Percentiles rank a stretch among this genome's conserved stretches.
These are phyloP conservation scores for Margaritifera margaritifera DNA, from an alignment of 2,888 invertebrate genomes.

Conservation along the genomic window DNA sequence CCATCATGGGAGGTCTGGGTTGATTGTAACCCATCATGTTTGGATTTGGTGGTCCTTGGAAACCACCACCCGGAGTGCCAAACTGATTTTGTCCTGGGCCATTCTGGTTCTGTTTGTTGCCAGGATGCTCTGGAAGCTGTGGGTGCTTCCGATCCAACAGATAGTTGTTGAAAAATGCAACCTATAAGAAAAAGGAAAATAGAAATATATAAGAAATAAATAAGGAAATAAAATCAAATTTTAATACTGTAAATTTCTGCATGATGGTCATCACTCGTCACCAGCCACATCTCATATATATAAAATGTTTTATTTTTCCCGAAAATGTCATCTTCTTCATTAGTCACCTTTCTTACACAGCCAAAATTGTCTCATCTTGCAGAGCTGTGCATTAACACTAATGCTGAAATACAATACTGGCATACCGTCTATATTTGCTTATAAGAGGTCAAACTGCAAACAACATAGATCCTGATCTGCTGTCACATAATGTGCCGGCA, in stretches of 20 bases:
- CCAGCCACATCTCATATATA: not conserved
- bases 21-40: constrained; percentile 54
- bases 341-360: too few species aligned
- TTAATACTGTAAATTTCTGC: not conserved
- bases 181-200: constrained; percentile 69
- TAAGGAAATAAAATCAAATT: not conserved
- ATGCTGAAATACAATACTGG: too few species aligned
- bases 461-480: too few species aligned
- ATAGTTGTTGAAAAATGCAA: constrained; percentile 98
- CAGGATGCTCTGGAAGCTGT: constrained; percentile 85
- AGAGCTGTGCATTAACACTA: too few species aligned
- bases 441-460: too few species aligned
- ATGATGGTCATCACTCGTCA: not conserved
- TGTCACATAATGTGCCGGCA: too few species aligned
- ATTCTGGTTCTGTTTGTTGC: constrained; percentile 68
- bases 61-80: constrained; percentile 24
- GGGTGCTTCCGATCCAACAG: constrained; percentile 93
- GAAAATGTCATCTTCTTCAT: too few species aligned
- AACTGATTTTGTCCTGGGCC: constrained; percentile 36
- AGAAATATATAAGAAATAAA: not conserved
- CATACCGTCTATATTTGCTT: too few species aligned
- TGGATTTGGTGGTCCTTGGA: constrained; percentile 44
- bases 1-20: constrained; percentile 49
- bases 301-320: too few species aligned
- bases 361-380: too few species aligned